Base-by-base conservation (phyloP, 2,113 vertebrate species). In the Rhinoderma darwinii region DNA sequence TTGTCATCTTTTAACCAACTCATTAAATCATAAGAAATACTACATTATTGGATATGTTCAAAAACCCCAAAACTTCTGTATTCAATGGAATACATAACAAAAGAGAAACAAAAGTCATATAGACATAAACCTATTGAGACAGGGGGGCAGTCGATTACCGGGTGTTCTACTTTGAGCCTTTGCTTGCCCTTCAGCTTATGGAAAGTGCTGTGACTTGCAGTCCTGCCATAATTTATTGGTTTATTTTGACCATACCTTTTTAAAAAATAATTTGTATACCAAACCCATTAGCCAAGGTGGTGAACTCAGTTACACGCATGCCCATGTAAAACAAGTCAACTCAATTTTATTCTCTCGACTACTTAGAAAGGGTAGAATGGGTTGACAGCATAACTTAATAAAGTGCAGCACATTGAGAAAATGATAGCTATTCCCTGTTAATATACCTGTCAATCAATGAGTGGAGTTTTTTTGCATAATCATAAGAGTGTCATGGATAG, bases 391-490 rank as follows among this genome's bases (percentile, higher is more conserved):
- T 66, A n/a, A 66, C 79, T 82, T 82, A 82, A 82, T 82, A 82
- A 66, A 82, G 79, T 63, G 56, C 41, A 20, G 79, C 56, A 66
- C 79, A 82, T 30, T 2, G 56, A 82, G 79, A 82, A 82, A 82
- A 66, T 82, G 79, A 82, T 82, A 43, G 56, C 79, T 63, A 63
- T 82, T 82, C 79, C 79, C 56, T 61, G 56, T 82, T 82, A 82
- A 82, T 82, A 59, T 82, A 82, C 14, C 79, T 82, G 79, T 82
- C 79, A 82, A 14, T 82, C 79, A 82, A 63, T 10, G 56, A 20
- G 35, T 30, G 9, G 37, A 82, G 79, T 63, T 82, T 82, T 50
- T 63, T 66, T 82, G 79, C 79, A 82, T 82, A 82, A 82, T 82
- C 79, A 63, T 82, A 63, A 44, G 56, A 66, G 79, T 63, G 79